phyloP scores from a whole-genome alignment of 2,797 vertebrate genomes.

The Uromys caudimaculatus region DNA sequence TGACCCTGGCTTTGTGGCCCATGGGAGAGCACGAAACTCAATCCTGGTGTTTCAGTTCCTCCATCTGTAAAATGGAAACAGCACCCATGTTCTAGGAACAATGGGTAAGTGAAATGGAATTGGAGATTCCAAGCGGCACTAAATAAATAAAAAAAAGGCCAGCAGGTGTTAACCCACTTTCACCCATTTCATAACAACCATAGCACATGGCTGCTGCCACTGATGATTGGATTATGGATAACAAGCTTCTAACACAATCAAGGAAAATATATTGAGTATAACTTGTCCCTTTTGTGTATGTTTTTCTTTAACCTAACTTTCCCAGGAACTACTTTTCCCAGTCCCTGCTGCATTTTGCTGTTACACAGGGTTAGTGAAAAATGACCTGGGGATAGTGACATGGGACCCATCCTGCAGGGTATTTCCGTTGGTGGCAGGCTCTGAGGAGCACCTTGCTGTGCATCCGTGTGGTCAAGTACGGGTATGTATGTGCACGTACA shows the following conservation, averaged over 20 bases:
- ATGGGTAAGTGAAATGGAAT: not conserved
- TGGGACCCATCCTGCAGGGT: not conserved
- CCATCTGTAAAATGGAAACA: not conserved
- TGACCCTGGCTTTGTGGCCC: not conserved
- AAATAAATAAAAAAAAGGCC: not conserved
- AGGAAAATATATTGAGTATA: not conserved
- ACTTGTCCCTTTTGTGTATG: not conserved
- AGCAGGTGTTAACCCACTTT: not conserved
- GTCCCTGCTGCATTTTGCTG: not conserved
- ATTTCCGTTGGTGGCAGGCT: not conserved
- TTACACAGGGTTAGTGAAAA: not conserved
- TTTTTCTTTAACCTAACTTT: not conserved
- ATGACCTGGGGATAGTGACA: not conserved
- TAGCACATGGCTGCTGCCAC: too few species aligned
- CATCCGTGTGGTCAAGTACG: not conserved
- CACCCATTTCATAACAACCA: not conserved
- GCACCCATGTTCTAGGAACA: not conserved
- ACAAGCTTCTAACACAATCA: not conserved
- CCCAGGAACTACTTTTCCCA: not conserved
- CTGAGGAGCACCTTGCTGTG: not conserved
- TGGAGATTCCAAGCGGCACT: not conserved
- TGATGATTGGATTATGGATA: not conserved
- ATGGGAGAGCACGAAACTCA: not conserved
- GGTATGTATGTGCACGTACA: not conserved
- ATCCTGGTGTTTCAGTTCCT: not conserved